Percentiles rank a stretch among this genome's conserved stretches.
phyloP scores from a whole-genome alignment of 2,888 invertebrate genomes.

The Hydroisotoma schaefferi region DNA sequence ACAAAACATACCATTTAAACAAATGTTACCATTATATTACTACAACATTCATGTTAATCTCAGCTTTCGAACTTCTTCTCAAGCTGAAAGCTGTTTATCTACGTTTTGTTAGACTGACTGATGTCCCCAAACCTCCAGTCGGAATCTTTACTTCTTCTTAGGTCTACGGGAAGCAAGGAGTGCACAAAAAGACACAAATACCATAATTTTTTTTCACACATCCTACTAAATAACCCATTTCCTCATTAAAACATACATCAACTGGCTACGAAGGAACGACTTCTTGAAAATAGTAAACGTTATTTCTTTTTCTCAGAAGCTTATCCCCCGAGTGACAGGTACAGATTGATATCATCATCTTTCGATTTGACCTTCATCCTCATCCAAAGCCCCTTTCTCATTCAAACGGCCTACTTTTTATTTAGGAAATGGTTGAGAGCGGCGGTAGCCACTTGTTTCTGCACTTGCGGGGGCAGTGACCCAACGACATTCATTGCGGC shows the following conservation, averaged over 20 bases:
- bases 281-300: too few relatives aligned
- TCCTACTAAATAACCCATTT: too few relatives aligned
- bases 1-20: too few relatives aligned
- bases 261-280: too few relatives aligned
- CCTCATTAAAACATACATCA: too few relatives aligned
- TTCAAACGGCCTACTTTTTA: conserved; percentile 48
- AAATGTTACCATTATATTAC: too few relatives aligned
- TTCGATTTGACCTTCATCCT: conserved; percentile 1
- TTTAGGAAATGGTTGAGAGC: conserved; percentile 48
- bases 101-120: too few relatives aligned
- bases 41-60: too few relatives aligned
- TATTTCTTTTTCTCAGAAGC: not conserved
- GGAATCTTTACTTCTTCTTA: conserved; percentile 1
- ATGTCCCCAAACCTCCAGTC: too few relatives aligned
- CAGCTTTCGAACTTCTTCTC: not conserved
- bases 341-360: not conserved
- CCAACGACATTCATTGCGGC: conserved; percentile 46
- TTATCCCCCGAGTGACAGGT: not conserved
- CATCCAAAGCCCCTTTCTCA: not conserved
- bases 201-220: too few relatives aligned
- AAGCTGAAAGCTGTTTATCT: too few relatives aligned
- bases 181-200: not conserved
- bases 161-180: conserved; percentile 1
- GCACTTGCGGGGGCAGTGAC: conserved; percentile 47
- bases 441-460: conserved; percentile 49